Percentiles rank a stretch among this genome's conserved stretches.
Evolutionary conservation across 2,797 vertebrate species (phyloP).

Genomic region (Macropus fuliginosus): DNA sequence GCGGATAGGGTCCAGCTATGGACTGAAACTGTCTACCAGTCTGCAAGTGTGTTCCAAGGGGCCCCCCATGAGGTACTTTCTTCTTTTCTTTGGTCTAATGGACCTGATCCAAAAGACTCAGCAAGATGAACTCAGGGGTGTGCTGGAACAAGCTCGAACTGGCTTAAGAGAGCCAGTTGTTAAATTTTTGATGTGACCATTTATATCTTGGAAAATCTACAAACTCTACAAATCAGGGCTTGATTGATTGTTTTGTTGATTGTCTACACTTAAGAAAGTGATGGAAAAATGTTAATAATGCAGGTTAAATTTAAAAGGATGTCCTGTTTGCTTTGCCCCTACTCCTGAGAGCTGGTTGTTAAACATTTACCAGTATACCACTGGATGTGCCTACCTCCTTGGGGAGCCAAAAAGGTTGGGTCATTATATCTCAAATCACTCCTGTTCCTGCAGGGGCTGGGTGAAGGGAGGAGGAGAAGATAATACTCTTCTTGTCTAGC

Average conservation of each 20-base stretch:
- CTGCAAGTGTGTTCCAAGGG: conserved; percentile 85
- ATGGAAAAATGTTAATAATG: background rate
- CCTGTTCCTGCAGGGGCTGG: no score
- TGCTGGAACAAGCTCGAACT: background rate
- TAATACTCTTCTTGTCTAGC: background rate
- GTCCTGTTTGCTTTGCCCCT: background rate
- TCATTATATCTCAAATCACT: background rate
- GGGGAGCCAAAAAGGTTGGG: background rate
- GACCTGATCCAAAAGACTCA: background rate
- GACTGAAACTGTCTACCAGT: conserved; percentile 89
- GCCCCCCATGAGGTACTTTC: conserved; percentile 87
- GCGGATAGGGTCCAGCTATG: conserved; percentile 85
- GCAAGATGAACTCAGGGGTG: background rate
- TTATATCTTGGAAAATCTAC: background rate
- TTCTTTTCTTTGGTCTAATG: background rate
- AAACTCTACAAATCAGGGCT: background rate
- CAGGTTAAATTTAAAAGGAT: background rate
- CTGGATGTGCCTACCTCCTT: background rate
- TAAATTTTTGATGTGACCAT: background rate
- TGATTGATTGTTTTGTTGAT: background rate
- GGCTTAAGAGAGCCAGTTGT: background rate
- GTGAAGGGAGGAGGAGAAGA: background rate
- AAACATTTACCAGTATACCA: background rate
- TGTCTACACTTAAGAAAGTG: background rate
- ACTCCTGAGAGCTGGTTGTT: background rate